Evolutionary conservation across 2,888 invertebrate species (phyloP).

Genomic region (Hoplodrina blanda): DNA sequence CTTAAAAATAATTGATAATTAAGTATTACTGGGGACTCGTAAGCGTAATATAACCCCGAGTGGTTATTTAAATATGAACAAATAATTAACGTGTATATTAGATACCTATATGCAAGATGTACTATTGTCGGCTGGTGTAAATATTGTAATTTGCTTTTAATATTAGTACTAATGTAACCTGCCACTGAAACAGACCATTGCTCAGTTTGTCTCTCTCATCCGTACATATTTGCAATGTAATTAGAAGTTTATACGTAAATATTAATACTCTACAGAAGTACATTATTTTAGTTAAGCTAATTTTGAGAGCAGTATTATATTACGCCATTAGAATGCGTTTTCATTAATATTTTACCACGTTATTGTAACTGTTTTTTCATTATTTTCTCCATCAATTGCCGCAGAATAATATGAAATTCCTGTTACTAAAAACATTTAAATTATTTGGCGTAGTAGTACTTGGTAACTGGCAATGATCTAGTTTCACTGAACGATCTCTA

Average conservation of each 20-base stretch:
- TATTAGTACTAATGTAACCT: constrained; percentile 82
- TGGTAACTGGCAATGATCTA: constrained; percentile 82
- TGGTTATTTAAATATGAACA: constrained; percentile 72
- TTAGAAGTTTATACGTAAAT: constrained; percentile 35
- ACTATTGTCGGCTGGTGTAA: constrained; percentile 84
- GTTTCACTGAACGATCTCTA: constrained; percentile 90
- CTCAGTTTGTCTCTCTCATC: constrained; percentile 70
- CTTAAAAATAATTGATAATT: constrained; percentile 84
- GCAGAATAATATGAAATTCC: not conserved
- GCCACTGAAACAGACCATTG: constrained; percentile 90
- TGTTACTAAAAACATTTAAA: not conserved
- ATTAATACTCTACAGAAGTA: constrained; percentile 42
- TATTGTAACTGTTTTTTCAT: not conserved
- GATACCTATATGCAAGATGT: constrained; percentile 75
- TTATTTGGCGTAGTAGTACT: constrained; percentile 37
- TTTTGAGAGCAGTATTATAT: constrained; percentile 26
- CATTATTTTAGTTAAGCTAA: constrained; percentile 31
- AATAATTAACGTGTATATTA: constrained; percentile 83
- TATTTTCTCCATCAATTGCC: not conserved
- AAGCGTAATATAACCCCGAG: constrained; percentile 59
- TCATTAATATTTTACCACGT: constrained; percentile 10
- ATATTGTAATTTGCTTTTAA: constrained; percentile 89
- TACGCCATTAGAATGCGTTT: constrained; percentile 19
- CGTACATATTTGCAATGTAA: constrained; percentile 33
- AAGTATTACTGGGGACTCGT: constrained; percentile 68